These are phyloP conservation scores for Rhabditoides inermis DNA, from an alignment of 2,888 invertebrate species.

Conservation along the genomic window DNA sequence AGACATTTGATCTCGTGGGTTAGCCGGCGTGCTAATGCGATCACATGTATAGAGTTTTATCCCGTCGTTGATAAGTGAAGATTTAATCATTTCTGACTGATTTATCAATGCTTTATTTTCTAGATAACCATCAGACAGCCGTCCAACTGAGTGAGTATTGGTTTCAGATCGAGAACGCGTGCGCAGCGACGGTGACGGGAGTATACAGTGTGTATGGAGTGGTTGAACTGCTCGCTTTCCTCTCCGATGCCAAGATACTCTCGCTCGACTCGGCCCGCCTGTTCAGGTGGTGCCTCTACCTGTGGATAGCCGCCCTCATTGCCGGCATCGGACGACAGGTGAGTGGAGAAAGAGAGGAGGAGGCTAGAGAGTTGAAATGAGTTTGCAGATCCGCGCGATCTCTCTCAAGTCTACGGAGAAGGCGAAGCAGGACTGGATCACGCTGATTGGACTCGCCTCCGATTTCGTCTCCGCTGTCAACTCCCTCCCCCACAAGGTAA, in stretches of 20 bases:
- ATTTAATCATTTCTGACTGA: too few species aligned
- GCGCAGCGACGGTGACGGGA: slow-evolving; percentile 25
- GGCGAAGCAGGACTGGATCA: slow-evolving; percentile 24
- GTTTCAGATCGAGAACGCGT: background rate
- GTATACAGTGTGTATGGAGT: slow-evolving; percentile 42
- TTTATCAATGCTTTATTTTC: too few species aligned
- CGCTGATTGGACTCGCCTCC: slow-evolving; percentile 25
- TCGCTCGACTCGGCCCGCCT: slow-evolving; percentile 23
- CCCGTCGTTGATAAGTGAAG: too few species aligned
- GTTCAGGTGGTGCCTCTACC: slow-evolving; percentile 38
- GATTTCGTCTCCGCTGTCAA: slow-evolving; percentile 40
- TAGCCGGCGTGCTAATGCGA: too few species aligned
- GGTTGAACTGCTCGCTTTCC: slow-evolving; percentile 38
- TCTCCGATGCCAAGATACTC: slow-evolving; percentile 37
- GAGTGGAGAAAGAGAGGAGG: too few species aligned
- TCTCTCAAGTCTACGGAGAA: slow-evolving; percentile 15
- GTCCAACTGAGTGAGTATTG: too few species aligned
- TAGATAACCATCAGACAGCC: too few species aligned
- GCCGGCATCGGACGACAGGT: slow-evolving; percentile 28
- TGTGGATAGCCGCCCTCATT: slow-evolving; percentile 35
- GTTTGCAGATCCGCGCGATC: slow-evolving; percentile 18
- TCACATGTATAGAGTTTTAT: too few species aligned
- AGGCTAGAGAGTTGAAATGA: too few species aligned
- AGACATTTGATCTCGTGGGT: too few species aligned
- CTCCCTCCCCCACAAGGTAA: slow-evolving; percentile 26